Evolutionary conservation across 2,888 invertebrate species (phyloP), one percentile per base, ranked within the genome.

Genomic region (Mesoligia furuncula): DNA sequence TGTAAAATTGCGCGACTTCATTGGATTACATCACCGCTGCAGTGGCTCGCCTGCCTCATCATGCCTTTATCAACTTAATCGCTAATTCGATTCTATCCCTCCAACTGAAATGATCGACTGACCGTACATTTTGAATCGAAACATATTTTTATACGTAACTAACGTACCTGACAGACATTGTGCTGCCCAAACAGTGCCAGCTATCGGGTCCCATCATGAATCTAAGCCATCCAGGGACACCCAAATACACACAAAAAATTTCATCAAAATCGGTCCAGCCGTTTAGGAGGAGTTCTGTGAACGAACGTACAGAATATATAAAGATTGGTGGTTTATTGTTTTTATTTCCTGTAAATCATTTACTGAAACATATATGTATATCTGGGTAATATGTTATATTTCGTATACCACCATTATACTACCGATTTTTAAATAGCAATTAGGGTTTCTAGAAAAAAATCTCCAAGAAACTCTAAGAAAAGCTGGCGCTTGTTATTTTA

Each of bases 21-120:
- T 85, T 79, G 54, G 27, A 77, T 86, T 86, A 86, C 74, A 65
- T 74, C 54, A 82, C 9, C 48, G 68, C 57, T n/a, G n/a, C 67
- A 42, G 13, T 36, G 54, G 67, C 51, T 59, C 48, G 36, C 67
- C 62, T 27, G 31, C 73, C 75, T 75, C 79, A 80, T 77, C 82
- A 71, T 69, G 75, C 51, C 45, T 71, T 71, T 80, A 81, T 72
- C 68, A 76, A 67, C 59, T 80, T 83, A 64, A 83, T 74, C 65
- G 24, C 70, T 65, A 62, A 76, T 74, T 76, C 27, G 45, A 81
- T 77, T 73, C 62, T 36, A 75, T 66, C 62, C 64, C 13, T 31
- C n/a, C 36, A 54, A 31, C 36, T 20, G 39, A 79, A 72, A 71
- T 51, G 36, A 65, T 64, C 59, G 7, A 24, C 42, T 36, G 15